These are phyloP conservation scores for Dryobota labecula DNA, from an alignment of 2,888 invertebrate species.

Conservation along the genomic window DNA sequence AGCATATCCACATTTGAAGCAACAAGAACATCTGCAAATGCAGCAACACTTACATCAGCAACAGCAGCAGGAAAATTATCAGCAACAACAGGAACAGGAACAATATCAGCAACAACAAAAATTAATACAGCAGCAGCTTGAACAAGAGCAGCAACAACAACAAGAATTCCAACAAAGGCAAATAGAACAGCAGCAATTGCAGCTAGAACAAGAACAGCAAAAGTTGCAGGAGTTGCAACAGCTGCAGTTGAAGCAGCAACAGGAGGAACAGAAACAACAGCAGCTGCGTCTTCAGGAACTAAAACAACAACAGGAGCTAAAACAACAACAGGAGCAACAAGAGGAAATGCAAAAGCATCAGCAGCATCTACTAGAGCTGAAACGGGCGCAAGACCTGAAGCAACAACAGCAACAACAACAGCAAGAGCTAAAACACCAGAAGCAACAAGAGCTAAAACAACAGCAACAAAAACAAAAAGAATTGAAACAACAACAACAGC, in stretches of 20 bases:
- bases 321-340: conserved; percentile 50
- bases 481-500: conserved; percentile 39
- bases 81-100: conserved; percentile 34
- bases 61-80: conserved; percentile 14
- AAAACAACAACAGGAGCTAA: conserved; percentile 40
- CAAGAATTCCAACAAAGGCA: conserved; percentile 33
- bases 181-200: conserved; percentile 19
- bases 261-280: conserved; percentile 36
- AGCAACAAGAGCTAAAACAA: conserved; percentile 38
- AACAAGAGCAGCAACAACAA: conserved; percentile 42
- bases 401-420: conserved; percentile 32
- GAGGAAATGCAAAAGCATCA: conserved; percentile 56
- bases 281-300: conserved; percentile 29
- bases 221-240: conserved; percentile 34
- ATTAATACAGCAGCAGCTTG: conserved; percentile 25
- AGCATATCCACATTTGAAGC: conserved; percentile 43
- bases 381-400: conserved; percentile 45
- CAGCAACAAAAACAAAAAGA: conserved; percentile 35
- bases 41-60: conserved; percentile 38
- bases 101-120: conserved; percentile 33
- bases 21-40: conserved; percentile 26
- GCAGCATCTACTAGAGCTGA: conserved; percentile 54
- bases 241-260: conserved; percentile 33
- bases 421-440: conserved; percentile 33
- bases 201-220: conserved; percentile 28